Evolutionary conservation across 2,888 invertebrate species (phyloP).

Genomic region (Metallyticus violacea): DNA sequence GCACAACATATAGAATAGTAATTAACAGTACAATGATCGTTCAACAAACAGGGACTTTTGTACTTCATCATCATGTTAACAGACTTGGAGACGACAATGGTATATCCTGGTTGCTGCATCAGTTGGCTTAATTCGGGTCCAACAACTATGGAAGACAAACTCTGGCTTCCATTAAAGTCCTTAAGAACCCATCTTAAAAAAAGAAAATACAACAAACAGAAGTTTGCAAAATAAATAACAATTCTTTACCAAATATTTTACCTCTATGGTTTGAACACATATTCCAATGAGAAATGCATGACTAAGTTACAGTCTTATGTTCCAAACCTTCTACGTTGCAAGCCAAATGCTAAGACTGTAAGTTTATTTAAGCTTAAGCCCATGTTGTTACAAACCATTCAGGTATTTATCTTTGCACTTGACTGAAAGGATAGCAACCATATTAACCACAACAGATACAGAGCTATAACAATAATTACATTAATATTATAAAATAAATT

Average conservation of each 20-base stretch:
- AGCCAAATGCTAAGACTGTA: neutral
- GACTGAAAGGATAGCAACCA: neutral
- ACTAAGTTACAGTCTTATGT: neutral
- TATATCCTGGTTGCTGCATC: neutral
- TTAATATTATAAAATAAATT: constrained; percentile 1
- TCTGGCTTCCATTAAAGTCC: neutral
- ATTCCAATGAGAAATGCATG: neutral
- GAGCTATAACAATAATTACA: neutral
- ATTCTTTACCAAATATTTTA: neutral
- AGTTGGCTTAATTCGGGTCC: constrained; percentile 6
- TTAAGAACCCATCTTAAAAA: neutral
- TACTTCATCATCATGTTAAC: constrained; percentile 34
- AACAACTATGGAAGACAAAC: neutral
- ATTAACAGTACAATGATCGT: constrained; percentile 16
- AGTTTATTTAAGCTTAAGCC: neutral
- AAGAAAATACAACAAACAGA: neutral
- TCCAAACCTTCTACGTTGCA: neutral
- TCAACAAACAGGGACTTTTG: constrained; percentile 31
- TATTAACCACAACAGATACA: neutral
- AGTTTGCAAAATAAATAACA: neutral
- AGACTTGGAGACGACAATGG: constrained; percentile 27
- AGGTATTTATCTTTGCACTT: neutral
- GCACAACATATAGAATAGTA: constrained; percentile 23
- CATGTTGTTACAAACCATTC: neutral
- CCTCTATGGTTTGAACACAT: neutral